Percentiles rank a stretch among this genome's conserved stretches.
phyloP scores from a whole-genome alignment of 2,113 vertebrate genomes.

The Scatophagus argus region DNA sequence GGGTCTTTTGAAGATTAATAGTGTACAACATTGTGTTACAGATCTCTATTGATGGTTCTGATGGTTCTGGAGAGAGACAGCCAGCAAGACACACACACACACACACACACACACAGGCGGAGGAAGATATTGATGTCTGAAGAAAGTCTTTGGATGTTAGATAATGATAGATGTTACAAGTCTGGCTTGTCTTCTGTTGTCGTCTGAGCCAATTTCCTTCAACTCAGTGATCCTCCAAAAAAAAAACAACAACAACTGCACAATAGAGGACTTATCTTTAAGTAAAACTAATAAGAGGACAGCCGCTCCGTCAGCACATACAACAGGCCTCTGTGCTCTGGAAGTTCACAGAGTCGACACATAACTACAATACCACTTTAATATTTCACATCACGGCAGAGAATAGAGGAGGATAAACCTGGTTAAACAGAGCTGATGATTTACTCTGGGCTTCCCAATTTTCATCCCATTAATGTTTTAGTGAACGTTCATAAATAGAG shows the following conservation, averaged over 20 bases:
- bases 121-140: slow-evolving; percentile 42
- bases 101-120: background rate
- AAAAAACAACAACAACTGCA: too few relatives aligned
- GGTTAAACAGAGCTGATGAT: slow-evolving; percentile 9
- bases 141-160: slow-evolving; percentile 43
- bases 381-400: slow-evolving; percentile 44
- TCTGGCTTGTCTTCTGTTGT: slow-evolving; percentile 37
- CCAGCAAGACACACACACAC: slow-evolving; percentile 7
- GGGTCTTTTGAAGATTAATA: slow-evolving; percentile 79
- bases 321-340: slow-evolving; percentile 17
- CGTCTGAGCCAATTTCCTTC: slow-evolving; percentile 59
- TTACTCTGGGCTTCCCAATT: background rate
- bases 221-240: slow-evolving; percentile 50
- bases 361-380: slow-evolving; percentile 39
- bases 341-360: too few relatives aligned
- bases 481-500: slow-evolving; percentile 42
- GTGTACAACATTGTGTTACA: slow-evolving; percentile 44
- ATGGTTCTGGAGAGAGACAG: slow-evolving; percentile 25
- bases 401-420: slow-evolving; percentile 16
- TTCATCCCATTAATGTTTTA: slow-evolving; percentile 25
- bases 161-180: slow-evolving; percentile 39
- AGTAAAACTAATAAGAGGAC: slow-evolving; percentile 48
- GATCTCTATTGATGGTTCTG: slow-evolving; percentile 50
- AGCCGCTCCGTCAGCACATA: slow-evolving; percentile 22
- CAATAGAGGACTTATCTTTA: slow-evolving; percentile 52